These are phyloP conservation scores for Crocodylus rhombifer DNA, from an alignment of 2,797 vertebrate species.

Conservation along the genomic window DNA sequence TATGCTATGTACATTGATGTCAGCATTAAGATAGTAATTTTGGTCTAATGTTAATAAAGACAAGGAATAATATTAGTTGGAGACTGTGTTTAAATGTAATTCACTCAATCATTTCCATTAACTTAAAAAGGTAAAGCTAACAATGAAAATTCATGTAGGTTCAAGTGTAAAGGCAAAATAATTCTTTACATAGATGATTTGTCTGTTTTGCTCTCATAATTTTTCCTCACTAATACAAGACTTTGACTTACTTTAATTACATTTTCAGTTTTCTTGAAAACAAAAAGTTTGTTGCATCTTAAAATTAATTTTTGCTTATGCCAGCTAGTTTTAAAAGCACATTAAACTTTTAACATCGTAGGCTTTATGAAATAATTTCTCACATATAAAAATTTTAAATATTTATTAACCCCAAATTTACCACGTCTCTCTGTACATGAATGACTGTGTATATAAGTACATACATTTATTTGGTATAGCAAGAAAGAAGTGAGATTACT, in stretches of 20 bases:
- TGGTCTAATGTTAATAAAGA: background rate
- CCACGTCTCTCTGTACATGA: background rate
- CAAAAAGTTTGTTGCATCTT: conserved; percentile 13
- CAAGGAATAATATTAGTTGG: conserved; percentile 12
- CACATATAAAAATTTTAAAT: background rate
- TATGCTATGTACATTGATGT: background rate
- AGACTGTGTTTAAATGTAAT: background rate
- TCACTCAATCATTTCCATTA: conserved; percentile 26
- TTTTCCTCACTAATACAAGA: conserved; percentile 16
- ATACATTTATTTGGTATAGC: background rate
- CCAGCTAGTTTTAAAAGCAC: background rate
- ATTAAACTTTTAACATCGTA: background rate
- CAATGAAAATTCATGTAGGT: conserved; percentile 38
- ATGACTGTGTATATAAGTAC: background rate
- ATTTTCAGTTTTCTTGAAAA: conserved; percentile 8
- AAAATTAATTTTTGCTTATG: conserved; percentile 21
- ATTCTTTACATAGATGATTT: conserved; percentile 7
- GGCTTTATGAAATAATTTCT: conserved; percentile 9
- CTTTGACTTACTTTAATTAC: background rate
- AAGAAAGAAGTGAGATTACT: background rate
- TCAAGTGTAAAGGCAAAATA: conserved; percentile 37
- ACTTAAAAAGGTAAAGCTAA: conserved; percentile 23
- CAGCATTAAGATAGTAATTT: conserved; percentile 15
- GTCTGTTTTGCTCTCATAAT: background rate
- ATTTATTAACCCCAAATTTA: background rate